Percentiles rank a stretch among this genome's conserved stretches.
phyloP scores from a whole-genome alignment of 2,113 vertebrate genomes.

The Ageneiosus marmoratus region DNA sequence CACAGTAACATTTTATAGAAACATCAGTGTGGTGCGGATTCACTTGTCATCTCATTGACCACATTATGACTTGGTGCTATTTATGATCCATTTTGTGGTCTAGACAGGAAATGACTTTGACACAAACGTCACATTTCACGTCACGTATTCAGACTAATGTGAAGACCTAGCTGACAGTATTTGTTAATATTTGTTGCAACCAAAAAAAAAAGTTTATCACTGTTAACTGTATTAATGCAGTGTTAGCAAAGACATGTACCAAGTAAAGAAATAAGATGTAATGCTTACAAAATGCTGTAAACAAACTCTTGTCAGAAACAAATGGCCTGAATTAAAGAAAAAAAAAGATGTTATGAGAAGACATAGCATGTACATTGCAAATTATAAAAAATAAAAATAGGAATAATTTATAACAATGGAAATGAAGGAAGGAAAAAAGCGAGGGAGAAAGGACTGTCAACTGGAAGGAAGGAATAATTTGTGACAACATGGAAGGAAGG shows the following conservation, averaged over 20 bases:
- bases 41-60: constrained; percentile 57
- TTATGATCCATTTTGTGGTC: constrained; percentile 72
- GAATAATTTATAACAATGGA: too few species aligned
- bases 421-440: too few species aligned
- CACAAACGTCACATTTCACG: constrained; percentile 53
- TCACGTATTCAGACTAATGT: constrained; percentile 32
- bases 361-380: constrained; percentile 12
- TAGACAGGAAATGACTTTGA: constrained; percentile 54
- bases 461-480: neutral
- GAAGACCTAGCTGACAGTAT: constrained; percentile 15
- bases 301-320: neutral
- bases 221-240: constrained; percentile 22
- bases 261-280: constrained; percentile 13
- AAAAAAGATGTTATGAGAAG: neutral
- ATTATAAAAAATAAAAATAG: neutral
- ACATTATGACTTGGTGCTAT: constrained; percentile 79
- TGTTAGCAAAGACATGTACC: constrained; percentile 25
- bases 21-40: constrained; percentile 64
- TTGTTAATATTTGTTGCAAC: constrained; percentile 30
- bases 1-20: constrained; percentile 46
- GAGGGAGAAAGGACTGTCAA: too few species aligned
- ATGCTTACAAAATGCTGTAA: constrained; percentile 14
- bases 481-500: neutral
- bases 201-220: constrained; percentile 2
- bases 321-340: constrained; percentile 17